A percentile compares a stretch with the other conserved stretches of the same genome.
Evolutionary conservation across 1,140 invertebrate species (phyloP).

Genomic region (Rhynchophorus ferrugineus): DNA sequence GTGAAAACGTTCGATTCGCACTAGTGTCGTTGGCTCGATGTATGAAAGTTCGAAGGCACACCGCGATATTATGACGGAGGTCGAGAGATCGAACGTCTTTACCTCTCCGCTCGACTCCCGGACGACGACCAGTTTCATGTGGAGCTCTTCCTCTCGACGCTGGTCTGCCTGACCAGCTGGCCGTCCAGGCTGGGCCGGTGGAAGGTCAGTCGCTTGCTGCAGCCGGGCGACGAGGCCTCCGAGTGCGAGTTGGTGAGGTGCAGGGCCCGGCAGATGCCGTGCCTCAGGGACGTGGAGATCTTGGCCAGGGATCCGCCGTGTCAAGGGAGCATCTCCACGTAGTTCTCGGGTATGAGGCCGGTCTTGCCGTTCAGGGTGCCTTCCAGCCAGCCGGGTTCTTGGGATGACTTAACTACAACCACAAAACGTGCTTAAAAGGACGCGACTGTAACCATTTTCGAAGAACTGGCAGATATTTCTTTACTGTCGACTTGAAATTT

Average conservation of each 20-base stretch:
- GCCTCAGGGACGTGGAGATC: slow-evolving; percentile 31
- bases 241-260: slow-evolving; percentile 26
- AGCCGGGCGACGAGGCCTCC: slow-evolving; percentile 11
- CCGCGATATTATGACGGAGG: too few relatives aligned
- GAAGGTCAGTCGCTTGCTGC: slow-evolving; percentile 12
- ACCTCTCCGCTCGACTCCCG: too few relatives aligned
- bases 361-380: slow-evolving; percentile 89
- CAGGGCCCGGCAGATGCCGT: slow-evolving; percentile 31
- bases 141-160: slow-evolving; percentile 33
- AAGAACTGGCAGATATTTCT: not conserved
- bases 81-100: too few relatives aligned
- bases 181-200: slow-evolving; percentile 33
- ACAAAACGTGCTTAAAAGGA: slow-evolving; percentile 10
- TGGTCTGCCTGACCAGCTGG: slow-evolving; percentile 21
- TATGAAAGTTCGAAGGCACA: too few relatives aligned
- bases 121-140: too few relatives aligned
- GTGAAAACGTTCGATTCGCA: too few relatives aligned
- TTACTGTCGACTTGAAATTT: too few relatives aligned
- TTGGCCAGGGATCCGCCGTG: slow-evolving; percentile 35
- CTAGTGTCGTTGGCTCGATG: too few relatives aligned
- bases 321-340: slow-evolving; percentile 81
- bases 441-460: not conserved
- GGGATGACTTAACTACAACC: slow-evolving; percentile 73
- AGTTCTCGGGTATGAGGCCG: slow-evolving; percentile 94
- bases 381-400: slow-evolving; percentile 95